Percentiles rank a stretch among this genome's conserved stretches.
Evolutionary conservation across 1,140 invertebrate genomes (phyloP).

Genomic region (Dendroctonus valens): DNA sequence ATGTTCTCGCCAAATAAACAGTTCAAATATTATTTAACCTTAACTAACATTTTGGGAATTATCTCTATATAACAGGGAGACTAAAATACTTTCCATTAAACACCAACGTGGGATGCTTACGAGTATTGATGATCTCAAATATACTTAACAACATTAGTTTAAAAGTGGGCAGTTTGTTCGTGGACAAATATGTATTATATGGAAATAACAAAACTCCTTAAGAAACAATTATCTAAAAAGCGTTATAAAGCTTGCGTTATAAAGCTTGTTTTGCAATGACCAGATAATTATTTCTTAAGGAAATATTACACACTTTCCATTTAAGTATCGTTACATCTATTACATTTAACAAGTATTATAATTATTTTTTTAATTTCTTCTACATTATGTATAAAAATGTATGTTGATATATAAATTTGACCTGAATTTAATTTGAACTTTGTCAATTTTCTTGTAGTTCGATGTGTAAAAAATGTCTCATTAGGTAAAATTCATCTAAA

Average conservation of each 20-base stretch:
- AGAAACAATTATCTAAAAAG: too few relatives aligned
- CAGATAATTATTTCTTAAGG: too few relatives aligned
- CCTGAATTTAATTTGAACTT: constrained; percentile 29
- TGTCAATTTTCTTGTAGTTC: not conserved
- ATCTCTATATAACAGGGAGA: not conserved
- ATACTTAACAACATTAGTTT: not conserved
- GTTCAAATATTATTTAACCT: too few relatives aligned
- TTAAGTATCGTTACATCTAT: constrained; percentile 23
- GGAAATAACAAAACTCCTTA: too few relatives aligned
- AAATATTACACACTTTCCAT: not conserved
- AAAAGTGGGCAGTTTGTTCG: constrained; percentile 8
- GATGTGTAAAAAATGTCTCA: too few relatives aligned
- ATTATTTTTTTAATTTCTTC: constrained; percentile 7
- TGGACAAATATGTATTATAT: not conserved
- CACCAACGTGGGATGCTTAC: not conserved
- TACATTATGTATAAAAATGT: constrained; percentile 24
- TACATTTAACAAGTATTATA: constrained; percentile 20
- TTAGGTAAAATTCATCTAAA: constrained; percentile 14
- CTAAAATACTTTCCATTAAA: not conserved
- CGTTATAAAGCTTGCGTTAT: too few relatives aligned
- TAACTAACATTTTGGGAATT: too few relatives aligned
- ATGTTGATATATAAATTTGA: constrained; percentile 12
- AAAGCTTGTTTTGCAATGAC: too few relatives aligned
- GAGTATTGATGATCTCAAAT: not conserved
- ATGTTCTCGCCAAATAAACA: too few relatives aligned